A percentile compares a stretch with the other conserved stretches of the same genome.
Conservation (phyloP, 1,140 invertebrate genomes). For the Eriocheir sinensis region DNA sequence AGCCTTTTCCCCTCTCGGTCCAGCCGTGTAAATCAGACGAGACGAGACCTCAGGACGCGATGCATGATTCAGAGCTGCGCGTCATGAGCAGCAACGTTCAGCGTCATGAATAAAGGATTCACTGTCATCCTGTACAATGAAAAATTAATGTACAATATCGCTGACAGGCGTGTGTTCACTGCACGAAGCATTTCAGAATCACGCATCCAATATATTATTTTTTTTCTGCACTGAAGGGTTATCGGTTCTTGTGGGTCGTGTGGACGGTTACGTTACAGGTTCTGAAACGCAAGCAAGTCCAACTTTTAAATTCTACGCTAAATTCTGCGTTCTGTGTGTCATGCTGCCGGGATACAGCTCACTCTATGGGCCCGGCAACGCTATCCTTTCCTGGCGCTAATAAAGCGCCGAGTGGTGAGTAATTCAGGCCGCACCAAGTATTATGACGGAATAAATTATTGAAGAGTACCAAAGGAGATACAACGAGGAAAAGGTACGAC, state of each 20-base stretch:
- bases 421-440: no score
- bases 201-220: not conserved
- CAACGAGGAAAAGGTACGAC: no score
- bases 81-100: constrained; percentile 40
- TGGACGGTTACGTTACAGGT: not conserved
- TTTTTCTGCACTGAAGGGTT: not conserved
- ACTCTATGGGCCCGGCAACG: no score
- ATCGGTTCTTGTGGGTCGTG: not conserved
- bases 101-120: constrained; percentile 27
- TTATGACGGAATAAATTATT: no score
- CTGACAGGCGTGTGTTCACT: not conserved
- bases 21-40: not conserved
- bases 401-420: no score
- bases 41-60: not conserved
- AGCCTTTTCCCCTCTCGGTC: not conserved
- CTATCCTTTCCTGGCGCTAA: no score
- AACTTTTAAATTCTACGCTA: no score
- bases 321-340: not conserved
- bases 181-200: constrained; percentile 12
- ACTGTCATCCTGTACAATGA: not conserved
- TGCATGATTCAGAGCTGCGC: not conserved
- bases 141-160: constrained; percentile 14
- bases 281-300: not conserved
- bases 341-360: not conserved
- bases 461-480: no score